phyloP scores from a whole-genome alignment of 1,140 invertebrate genomes.

The Tyrophagus putrescentiae region DNA sequence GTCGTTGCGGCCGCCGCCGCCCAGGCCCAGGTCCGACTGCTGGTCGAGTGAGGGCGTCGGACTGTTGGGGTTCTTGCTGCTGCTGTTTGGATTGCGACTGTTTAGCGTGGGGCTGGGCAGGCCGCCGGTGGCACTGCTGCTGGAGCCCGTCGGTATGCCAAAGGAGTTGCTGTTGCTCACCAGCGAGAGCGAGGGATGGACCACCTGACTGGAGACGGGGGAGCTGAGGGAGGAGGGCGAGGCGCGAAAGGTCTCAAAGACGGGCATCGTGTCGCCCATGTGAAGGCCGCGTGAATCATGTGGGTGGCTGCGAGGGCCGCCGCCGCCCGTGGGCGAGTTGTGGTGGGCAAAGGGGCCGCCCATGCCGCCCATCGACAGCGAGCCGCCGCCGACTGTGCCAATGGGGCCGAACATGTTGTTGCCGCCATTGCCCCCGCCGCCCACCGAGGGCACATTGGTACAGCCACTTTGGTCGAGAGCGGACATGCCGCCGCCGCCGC shows the following conservation, averaged over 20 bases:
- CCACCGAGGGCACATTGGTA: slow-evolving; percentile 13
- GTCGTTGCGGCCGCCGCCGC: too few relatives aligned
- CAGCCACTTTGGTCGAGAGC: slow-evolving; percentile 18
- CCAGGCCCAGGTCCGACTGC: slow-evolving; percentile 37
- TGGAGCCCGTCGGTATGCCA: slow-evolving; percentile 54
- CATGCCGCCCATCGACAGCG: slow-evolving; percentile 31
- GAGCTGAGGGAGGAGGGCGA: slow-evolving; percentile 36
- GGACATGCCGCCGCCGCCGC: slow-evolving; percentile 11
- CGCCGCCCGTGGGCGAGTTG: slow-evolving; percentile 25
- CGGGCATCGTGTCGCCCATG: slow-evolving; percentile 25
- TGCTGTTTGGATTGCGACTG: slow-evolving; percentile 63
- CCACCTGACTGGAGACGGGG: slow-evolving; percentile 26
- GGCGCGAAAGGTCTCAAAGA: slow-evolving; percentile 28
- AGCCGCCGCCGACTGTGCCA: slow-evolving; percentile 16
- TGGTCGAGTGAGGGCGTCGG: slow-evolving; percentile 35
- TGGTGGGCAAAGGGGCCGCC: slow-evolving; percentile 31
- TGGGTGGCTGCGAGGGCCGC: too few relatives aligned
- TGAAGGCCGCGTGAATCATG: too few relatives aligned
- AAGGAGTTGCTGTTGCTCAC: slow-evolving; percentile 65
- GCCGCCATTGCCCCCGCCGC: slow-evolving; percentile 18
- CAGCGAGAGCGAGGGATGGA: slow-evolving; percentile 43
- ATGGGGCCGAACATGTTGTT: slow-evolving; percentile 23
- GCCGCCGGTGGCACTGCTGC: too few relatives aligned
- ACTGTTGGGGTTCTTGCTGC: too few relatives aligned
- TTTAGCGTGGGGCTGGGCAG: slow-evolving; percentile 45